Evolutionary conservation across 2,797 vertebrate genomes (phyloP), one percentile per base, ranked within the genome.

Genomic region (Novumbra hubbsi): DNA sequence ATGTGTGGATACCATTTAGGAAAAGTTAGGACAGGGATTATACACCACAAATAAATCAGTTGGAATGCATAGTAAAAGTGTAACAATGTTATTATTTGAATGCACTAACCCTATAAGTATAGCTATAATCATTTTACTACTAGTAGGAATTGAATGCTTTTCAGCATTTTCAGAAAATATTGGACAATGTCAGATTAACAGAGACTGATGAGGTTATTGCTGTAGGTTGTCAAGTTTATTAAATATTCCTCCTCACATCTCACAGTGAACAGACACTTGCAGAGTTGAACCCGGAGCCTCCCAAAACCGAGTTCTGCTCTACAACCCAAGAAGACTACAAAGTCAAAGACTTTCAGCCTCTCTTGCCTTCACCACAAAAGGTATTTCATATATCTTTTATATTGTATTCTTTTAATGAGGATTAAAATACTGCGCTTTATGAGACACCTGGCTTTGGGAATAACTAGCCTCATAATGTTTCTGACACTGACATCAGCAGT

Each of bases 311-410:
- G 30, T 87, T 83, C 77, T 45, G 78, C 76, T 88, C 92, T 65
- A 89, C 90, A 7, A 90, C 85, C 9, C 85, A 86, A 72, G 80
- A 28, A 8, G 90, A 93, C 76, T 94, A 90, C 85, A 73, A 52
- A 49, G 76, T 62, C 0, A 57, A 85, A 60, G 92, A 92, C 38
- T 94, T 93, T 73, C 78, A 86, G 21, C 80, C 87, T 70, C n/a
- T 21, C 5, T 68, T 8, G 19, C 84, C 82, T 6, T 30, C 78
- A 38, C 28, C 79, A 21, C 81, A 85, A 57, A 77, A 74, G 72
- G 92, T 93, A 62, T 27, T 48, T 62, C 19, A 21, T 60, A 24
- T 17, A 24, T 9, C n/a, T 14, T 21, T 15, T 12, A 45, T 24
- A 3, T 45, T 64, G 15, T 8, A 16, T 64, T 45, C 6, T 14